phyloP scores from a whole-genome alignment of 2,113 vertebrate genomes.

The Odontesthes bonariensis region DNA sequence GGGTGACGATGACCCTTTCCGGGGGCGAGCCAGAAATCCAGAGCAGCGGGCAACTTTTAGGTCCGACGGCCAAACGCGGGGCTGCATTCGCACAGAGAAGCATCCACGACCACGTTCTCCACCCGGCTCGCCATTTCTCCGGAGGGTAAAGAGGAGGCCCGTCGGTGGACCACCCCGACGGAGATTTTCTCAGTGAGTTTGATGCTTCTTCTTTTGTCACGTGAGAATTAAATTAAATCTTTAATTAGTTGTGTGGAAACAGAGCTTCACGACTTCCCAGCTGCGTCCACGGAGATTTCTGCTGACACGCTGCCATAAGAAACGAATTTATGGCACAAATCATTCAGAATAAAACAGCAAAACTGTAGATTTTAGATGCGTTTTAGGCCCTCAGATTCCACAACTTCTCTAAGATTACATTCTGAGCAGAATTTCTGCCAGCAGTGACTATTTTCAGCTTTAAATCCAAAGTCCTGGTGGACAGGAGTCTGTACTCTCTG shows the following conservation, averaged over 20 bases:
- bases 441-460: too few species aligned
- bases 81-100: neutral
- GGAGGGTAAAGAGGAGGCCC: slow-evolving; percentile 19
- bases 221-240: neutral
- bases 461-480: too few species aligned
- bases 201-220: slow-evolving; percentile 8
- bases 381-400: neutral
- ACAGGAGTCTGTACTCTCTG: too few species aligned
- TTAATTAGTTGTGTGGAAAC: neutral
- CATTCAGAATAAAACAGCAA: too few species aligned
- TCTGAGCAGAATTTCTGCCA: neutral
- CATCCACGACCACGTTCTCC: neutral
- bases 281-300: neutral
- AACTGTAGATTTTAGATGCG: too few species aligned
- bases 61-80: slow-evolving; percentile 2
- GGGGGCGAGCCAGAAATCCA: slow-evolving; percentile 44
- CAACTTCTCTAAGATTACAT: neutral
- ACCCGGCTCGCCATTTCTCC: neutral
- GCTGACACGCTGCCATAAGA: neutral
- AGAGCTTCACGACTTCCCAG: neutral
- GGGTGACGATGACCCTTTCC: slow-evolving; percentile 67
- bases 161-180: neutral
- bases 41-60: slow-evolving; percentile 42
- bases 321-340: too few species aligned
- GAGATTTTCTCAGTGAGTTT: slow-evolving; percentile 34